Conservation (phyloP, 2,888 invertebrate genomes). For the Andrena fulva region DNA sequence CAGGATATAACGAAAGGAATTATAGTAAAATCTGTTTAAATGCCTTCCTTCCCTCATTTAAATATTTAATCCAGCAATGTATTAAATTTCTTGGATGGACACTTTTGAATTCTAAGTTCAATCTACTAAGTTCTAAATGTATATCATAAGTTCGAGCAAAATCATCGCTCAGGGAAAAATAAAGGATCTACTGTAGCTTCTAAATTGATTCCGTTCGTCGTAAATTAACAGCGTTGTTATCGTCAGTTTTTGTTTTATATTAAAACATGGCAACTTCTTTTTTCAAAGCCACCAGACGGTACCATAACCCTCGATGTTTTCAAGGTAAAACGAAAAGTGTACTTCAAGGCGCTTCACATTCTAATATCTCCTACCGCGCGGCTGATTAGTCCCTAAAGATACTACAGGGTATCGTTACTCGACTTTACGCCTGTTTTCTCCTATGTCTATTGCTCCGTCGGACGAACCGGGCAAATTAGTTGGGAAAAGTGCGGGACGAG, state of each 20-base stretch:
- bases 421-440: conserved; percentile 39
- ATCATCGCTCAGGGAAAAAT: neutral
- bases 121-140: too few species aligned
- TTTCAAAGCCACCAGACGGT: neutral
- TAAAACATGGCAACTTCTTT: neutral
- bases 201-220: neutral
- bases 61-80: too few species aligned
- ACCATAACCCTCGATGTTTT: neutral
- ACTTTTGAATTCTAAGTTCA: too few species aligned
- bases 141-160: neutral
- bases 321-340: conserved; percentile 24
- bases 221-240: neutral
- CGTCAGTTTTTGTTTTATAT: neutral
- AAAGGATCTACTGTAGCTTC: neutral
- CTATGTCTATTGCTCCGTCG: conserved; percentile 40
- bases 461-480: conserved; percentile 56
- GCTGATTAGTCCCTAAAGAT: conserved; percentile 63
- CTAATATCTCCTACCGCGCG: conserved; percentile 38
- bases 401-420: conserved; percentile 56
- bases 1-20: too few species aligned
- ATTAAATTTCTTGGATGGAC: too few species aligned
- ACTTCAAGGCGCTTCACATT: conserved; percentile 26
- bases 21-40: too few species aligned
- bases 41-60: too few species aligned
- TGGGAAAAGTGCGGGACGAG: conserved; percentile 60